Percentiles rank a stretch among this genome's conserved stretches.
phyloP scores from a whole-genome alignment of 2,888 invertebrate genomes.

The Urechis unicinctus region DNA sequence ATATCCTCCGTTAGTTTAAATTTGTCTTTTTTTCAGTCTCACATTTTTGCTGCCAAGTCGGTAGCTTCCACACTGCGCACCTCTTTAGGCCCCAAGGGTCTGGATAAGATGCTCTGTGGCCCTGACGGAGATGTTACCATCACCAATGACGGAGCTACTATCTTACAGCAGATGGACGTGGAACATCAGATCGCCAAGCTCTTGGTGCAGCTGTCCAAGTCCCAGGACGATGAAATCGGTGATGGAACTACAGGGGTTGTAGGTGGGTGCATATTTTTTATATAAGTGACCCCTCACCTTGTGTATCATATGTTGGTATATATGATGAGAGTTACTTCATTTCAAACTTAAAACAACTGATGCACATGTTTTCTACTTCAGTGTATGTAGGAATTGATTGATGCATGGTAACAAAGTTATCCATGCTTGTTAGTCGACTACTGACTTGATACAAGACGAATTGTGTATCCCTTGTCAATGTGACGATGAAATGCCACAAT shows the following conservation, averaged over 20 bases:
- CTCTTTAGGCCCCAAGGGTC: slow-evolving; percentile 85
- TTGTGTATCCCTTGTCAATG: too few relatives aligned
- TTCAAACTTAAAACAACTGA: background rate
- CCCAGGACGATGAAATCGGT: slow-evolving; percentile 99
- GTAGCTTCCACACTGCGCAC: slow-evolving; percentile 84
- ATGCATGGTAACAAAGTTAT: too few relatives aligned
- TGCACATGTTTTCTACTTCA: background rate
- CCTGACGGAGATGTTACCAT: slow-evolving; percentile 95
- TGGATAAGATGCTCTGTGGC: slow-evolving; percentile 96
- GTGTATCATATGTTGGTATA: background rate
- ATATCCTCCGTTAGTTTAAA: too few relatives aligned
- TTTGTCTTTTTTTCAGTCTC: slow-evolving; percentile 82
- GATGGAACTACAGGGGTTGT: slow-evolving; percentile 99
- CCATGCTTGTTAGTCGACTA: too few relatives aligned
- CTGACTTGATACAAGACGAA: too few relatives aligned
- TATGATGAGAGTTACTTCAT: background rate
- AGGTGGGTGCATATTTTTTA: slow-evolving; percentile 47
- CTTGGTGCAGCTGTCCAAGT: slow-evolving; percentile 95
- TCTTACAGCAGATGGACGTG: slow-evolving; percentile 96
- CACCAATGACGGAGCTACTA: slow-evolving; percentile 99
- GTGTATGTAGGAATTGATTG: too few relatives aligned
- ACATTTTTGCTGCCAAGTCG: slow-evolving; percentile 92
- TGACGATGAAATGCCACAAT: too few relatives aligned
- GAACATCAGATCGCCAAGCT: slow-evolving; percentile 92
- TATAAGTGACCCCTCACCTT: background rate